Percentiles rank a stretch among this genome's conserved stretches.
phyloP scores from a whole-genome alignment of 2,888 invertebrate species.

The Pandemis heparana region DNA sequence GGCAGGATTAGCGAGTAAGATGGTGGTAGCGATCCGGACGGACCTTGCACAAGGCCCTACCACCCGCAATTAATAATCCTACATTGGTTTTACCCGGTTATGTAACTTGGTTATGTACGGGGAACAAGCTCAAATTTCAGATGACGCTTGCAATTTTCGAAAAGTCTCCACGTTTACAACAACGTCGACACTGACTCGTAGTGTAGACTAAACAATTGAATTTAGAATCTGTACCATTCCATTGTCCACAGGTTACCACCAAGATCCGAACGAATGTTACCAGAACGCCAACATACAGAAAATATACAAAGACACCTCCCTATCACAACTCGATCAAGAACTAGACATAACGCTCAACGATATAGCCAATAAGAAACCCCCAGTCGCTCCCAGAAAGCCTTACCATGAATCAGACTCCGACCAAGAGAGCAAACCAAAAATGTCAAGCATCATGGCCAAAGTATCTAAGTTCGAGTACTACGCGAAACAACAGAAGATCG shows the following conservation, averaged over 20 bases:
- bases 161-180: neutral
- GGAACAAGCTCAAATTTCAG: too few relatives aligned
- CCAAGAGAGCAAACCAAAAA: slow-evolving; percentile 73
- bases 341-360: slow-evolving; percentile 78
- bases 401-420: slow-evolving; percentile 81
- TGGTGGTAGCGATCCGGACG: too few relatives aligned
- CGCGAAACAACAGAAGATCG: slow-evolving; percentile 87
- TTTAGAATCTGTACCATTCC: neutral
- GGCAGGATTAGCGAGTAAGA: too few relatives aligned
- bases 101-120: too few relatives aligned
- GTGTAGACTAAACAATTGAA: neutral
- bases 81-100: too few relatives aligned
- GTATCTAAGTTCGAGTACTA: slow-evolving; percentile 93
- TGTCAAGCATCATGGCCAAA: slow-evolving; percentile 88
- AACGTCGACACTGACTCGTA: too few relatives aligned
- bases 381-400: slow-evolving; percentile 87
- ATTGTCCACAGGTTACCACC: slow-evolving; percentile 66
- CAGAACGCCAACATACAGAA: slow-evolving; percentile 63
- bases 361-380: slow-evolving; percentile 87
- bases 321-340: slow-evolving; percentile 76
- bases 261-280: slow-evolving; percentile 69
- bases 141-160: neutral
- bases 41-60: too few relatives aligned
- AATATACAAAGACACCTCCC: slow-evolving; percentile 70
- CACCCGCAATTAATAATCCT: too few relatives aligned